A percentile compares a stretch with the other conserved stretches of the same genome.
Evolutionary conservation across 2,797 vertebrate species (phyloP).

Genomic region (Syngnathus rostellatus): DNA sequence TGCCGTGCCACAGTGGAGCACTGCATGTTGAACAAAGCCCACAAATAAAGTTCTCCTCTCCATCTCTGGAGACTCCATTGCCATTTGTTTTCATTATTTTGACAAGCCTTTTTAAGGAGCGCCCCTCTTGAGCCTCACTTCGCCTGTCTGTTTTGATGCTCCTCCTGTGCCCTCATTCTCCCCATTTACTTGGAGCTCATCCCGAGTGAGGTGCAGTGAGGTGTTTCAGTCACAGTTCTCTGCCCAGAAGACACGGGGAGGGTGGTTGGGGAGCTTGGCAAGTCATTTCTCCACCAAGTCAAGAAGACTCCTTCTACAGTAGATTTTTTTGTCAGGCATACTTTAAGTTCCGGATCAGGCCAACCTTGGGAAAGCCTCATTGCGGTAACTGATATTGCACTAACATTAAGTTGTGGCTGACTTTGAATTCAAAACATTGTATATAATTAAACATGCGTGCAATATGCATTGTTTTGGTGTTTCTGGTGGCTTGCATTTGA

Average conservation of each 20-base stretch:
- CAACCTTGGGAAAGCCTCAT: background rate
- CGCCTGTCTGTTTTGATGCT: conserved; percentile 20
- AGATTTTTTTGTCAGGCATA: conserved; percentile 22
- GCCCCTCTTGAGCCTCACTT: conserved; percentile 49
- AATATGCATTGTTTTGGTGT: background rate
- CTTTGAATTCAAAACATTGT: background rate
- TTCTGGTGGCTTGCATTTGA: background rate
- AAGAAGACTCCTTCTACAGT: conserved; percentile 43
- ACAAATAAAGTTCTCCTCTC: conserved; percentile 72
- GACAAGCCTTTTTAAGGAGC: conserved; percentile 69
- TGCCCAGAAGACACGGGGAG: conserved; percentile 54
- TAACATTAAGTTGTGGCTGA: background rate
- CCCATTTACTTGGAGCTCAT: conserved; percentile 61
- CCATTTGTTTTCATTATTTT: conserved; percentile 79
- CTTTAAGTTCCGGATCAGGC: conserved; percentile 29
- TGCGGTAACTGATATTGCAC: background rate
- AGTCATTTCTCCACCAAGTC: conserved; percentile 59
- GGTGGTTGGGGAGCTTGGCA: conserved; percentile 26
- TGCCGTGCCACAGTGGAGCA: conserved; percentile 34
- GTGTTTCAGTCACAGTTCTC: conserved; percentile 67
- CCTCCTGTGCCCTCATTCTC: conserved; percentile 28
- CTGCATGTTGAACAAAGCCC: conserved; percentile 46
- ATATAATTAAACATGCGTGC: background rate
- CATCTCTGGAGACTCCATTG: conserved; percentile 61
- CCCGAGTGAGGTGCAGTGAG: conserved; percentile 59